Evolutionary conservation across 2,797 vertebrate genomes (phyloP).

Genomic region (Columba guinea): DNA sequence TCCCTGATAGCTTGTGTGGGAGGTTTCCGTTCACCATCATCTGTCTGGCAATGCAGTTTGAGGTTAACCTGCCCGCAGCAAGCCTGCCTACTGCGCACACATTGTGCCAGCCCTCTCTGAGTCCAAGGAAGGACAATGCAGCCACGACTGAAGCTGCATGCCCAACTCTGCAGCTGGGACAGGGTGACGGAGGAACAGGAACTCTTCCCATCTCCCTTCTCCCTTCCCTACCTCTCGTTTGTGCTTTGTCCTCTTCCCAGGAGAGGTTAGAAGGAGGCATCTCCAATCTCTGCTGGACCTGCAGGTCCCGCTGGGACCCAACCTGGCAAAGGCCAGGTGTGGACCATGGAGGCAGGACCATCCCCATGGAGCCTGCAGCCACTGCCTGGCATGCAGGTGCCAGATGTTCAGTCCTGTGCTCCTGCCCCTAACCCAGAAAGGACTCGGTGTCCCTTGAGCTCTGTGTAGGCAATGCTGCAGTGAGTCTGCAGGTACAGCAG

Average conservation of each 20-base stretch:
- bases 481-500: not conserved
- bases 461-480: accelerated
- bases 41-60: not conserved
- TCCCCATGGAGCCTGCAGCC: accelerated
- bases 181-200: not conserved
- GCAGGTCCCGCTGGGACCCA: not conserved
- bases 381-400: accelerated
- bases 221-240: not conserved
- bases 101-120: accelerated
- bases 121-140: not conserved
- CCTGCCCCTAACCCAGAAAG: not conserved
- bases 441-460: accelerated
- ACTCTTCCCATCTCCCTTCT: not conserved
- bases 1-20: accelerated
- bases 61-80: not conserved
- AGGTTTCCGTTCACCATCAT: not conserved
- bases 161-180: not conserved
- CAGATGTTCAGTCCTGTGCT: not conserved
- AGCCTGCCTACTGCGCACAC: not conserved
- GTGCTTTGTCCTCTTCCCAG: accelerated
- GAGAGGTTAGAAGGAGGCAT: not conserved
- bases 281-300: not conserved
- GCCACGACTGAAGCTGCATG: not conserved
- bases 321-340: not conserved
- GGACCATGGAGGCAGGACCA: accelerated